Base-by-base conservation (phyloP, 2,888 invertebrate genomes). In the Steinernema carpocapsae region DNA sequence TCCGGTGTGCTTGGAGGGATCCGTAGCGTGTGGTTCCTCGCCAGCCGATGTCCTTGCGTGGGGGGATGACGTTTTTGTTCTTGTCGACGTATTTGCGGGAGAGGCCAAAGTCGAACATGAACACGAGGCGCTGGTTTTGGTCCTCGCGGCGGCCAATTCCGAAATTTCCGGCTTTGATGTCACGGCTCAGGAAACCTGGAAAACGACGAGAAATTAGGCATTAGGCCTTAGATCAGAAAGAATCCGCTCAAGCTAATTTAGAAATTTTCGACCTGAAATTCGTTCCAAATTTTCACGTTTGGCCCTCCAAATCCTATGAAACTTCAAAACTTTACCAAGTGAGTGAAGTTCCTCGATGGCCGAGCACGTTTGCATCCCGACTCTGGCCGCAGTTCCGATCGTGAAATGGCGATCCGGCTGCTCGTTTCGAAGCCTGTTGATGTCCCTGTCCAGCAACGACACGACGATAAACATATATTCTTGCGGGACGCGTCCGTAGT, bases 131-230 rank as follows among this genome's bases (percentile, higher is more conserved):
- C 59, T 79, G 77, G 10, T 70, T 70, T 3, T 71, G 24, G 6
- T 79, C 72, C 0, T 80, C 78, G n/a, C 76, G 76, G 70, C 76
- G 73, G 26, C 84, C 84, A 7, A 83, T 81, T 6, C 83, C 84
- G 71, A 84, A 84, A 64, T 84, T 84, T 51, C 84, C 82, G 1
- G 84, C 84, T 74, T 84, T 84, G 26, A 84, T 76, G 77, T 84
- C 84, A 37, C 84, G 78, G 56, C 56, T 56, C 56, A 56, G 17
- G 26, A 56, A 56, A 10, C 56, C 56, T 56, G 24, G 17, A 56
- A 6, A 56, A 56, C 14, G 7, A 43, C 14, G 43, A 43, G 7
- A 12, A 43, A 14, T 12, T 43, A 7, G 43, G 43, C 7, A 43
- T 12, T 43, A 43, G 10, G 43, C 10, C 10, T 7, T 12, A 12